Conservation (phyloP, 2,888 invertebrate species). For the Macrosiphum euphorbiae region DNA sequence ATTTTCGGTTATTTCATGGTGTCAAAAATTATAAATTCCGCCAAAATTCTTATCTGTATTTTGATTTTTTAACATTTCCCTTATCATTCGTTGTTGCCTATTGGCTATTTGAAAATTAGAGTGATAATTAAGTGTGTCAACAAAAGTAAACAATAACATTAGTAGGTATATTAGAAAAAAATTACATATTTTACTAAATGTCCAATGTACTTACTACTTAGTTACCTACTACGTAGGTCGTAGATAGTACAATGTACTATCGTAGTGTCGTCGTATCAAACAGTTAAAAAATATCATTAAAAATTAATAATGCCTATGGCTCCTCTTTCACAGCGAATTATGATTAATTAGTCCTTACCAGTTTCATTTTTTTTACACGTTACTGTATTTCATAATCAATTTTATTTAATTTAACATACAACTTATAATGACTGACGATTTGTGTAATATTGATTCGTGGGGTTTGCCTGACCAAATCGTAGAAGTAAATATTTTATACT, state of each 20-base stretch:
- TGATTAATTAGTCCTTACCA: not conserved
- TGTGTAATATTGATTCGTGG: slow-evolving; percentile 48
- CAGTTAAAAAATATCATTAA: not conserved
- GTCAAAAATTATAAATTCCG: not conserved
- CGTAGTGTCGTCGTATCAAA: not conserved
- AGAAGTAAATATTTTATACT: slow-evolving; percentile 41
- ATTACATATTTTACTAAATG: too few relatives aligned
- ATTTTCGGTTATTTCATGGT: slow-evolving; percentile 3
- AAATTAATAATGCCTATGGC: not conserved
- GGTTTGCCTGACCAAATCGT: slow-evolving; percentile 58
- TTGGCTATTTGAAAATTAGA: too few relatives aligned
- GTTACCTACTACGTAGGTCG: not conserved
- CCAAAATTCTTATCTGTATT: slow-evolving; percentile 13
- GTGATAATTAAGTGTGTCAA: too few relatives aligned
- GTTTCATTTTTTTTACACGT: not conserved
- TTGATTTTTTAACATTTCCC: not conserved
- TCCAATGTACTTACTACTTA: not conserved
- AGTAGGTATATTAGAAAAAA: too few relatives aligned
- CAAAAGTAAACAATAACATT: too few relatives aligned
- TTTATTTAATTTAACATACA: not conserved
- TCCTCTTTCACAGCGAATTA: not conserved
- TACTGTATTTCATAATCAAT: not conserved
- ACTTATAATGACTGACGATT: slow-evolving; percentile 9
- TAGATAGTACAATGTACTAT: not conserved
- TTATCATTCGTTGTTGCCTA: not conserved